Conservation (phyloP, 2,888 invertebrate genomes). For the Creontiades dilutus region DNA sequence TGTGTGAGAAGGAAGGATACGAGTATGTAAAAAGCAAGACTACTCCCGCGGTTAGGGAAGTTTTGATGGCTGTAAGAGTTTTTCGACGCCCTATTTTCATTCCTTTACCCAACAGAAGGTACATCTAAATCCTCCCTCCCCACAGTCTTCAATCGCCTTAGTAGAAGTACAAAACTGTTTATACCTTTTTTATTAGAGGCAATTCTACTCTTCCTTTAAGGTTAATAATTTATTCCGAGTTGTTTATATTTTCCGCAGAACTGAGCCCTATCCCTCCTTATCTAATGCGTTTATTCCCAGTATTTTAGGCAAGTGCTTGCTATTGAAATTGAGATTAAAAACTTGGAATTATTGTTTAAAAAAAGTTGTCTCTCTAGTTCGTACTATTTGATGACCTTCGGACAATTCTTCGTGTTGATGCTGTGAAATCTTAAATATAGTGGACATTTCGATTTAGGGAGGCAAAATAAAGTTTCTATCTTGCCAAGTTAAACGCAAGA, state of each 20-base stretch:
- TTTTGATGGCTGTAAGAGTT: conserved; percentile 26
- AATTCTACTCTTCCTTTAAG: conserved; percentile 2
- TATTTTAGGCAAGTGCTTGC: too few relatives aligned
- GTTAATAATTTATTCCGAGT: neutral
- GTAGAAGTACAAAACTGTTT: conserved; percentile 18
- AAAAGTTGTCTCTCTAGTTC: too few relatives aligned
- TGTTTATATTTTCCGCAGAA: neutral
- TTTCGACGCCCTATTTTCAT: conserved; percentile 25
- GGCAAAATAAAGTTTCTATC: too few relatives aligned
- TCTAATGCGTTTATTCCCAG: too few relatives aligned
- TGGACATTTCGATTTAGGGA: too few relatives aligned
- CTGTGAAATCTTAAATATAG: too few relatives aligned
- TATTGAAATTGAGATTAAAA: too few relatives aligned
- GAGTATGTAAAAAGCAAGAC: conserved; percentile 35
- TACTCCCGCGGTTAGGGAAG: conserved; percentile 26
- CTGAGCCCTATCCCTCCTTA: neutral
- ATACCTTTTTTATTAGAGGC: neutral
- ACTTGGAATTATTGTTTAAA: too few relatives aligned
- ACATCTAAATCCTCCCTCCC: neutral
- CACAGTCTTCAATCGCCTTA: neutral
- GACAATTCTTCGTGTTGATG: too few relatives aligned
- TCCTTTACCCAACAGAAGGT: neutral
- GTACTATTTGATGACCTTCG: too few relatives aligned
- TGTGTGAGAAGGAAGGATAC: neutral
- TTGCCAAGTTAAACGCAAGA: too few relatives aligned